Evolutionary conservation across 2,797 vertebrate species (phyloP), one percentile per base, ranked within the genome.

Genomic region (Loriculus beryllinus): DNA sequence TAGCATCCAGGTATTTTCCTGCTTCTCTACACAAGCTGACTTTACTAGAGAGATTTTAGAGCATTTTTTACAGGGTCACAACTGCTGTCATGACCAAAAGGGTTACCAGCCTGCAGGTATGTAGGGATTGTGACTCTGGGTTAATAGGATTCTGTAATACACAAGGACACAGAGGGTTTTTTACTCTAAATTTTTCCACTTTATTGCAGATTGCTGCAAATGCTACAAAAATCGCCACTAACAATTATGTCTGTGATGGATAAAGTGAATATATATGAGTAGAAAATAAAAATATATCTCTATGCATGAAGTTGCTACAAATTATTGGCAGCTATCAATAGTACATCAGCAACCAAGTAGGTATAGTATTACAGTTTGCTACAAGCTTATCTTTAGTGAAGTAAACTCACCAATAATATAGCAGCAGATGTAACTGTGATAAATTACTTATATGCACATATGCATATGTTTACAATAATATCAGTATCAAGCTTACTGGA

Each of bases 81-180:
- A 16, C 16, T 76, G 33, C 56, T 63, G 40, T 75, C 21, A 22
- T 0, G 7, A 52, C 29, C 14, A 49, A 5, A 75, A 71, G 15
- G 21, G 14, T 65, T 80, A 52, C 23, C 4, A 16, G 3, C 51
- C 8, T 81, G 26, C 25, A 15, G 23, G 8, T 54, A 12, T 29
- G 11, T 39, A 67, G 47, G 33, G 19, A 20, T 35, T 21, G 29
- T 74, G 60, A 62, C 18, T 33, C 7, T 76, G 56, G 12, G 3
- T 86, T 77, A 8, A 8, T 70, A 35, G 84, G 13, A 39, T 63
- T 88, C 39, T 59, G 8, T 88, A 63, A 74, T 12, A 17, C 9
- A 35, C 3, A 9, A 26, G 11, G 23, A 9, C 17, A 12, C 0
- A 0, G 14, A 71, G 20, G 0, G 0, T 2, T 25, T 79, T 82